Base-by-base conservation (phyloP, 2,888 invertebrate species). In the Drosophila diplacantha region DNA sequence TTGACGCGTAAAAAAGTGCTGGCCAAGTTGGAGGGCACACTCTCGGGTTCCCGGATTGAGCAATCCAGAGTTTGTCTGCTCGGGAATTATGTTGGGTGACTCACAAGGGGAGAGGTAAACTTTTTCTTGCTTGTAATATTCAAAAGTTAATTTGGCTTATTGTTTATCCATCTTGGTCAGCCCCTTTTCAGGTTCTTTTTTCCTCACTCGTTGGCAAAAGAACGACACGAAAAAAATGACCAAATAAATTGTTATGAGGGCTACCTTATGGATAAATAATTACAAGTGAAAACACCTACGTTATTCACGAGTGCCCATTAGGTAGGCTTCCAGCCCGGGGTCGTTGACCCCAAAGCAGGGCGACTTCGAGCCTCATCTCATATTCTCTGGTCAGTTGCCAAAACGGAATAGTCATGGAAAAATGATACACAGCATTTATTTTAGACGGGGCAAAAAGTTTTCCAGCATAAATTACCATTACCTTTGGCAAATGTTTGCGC, bases 261-360 rank as follows among this genome's bases (percentile, higher is more conserved):
- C 52, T 59, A 35, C 70, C 64, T 78, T 83, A 78, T 78, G 83
- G 75, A 34, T 83, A 83, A 81, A 83, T 78, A 83, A 78, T 81
- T 83, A 83, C 83, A 73, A 77, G 71, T 73, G 71, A 74, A 81
- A 77, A 83, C 78, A 78, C 83, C 78, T 78, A 78, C 78, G 69
- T 77, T 67, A 62, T 59, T 61, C 53, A 68, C 22, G 43, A 38
- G 29, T 22, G 49, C 41, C 57, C 39, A 51, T 59, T 68, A 68
- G 65, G 53, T 46, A 35, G 67, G 61, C 58, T 24, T 41, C 32
- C 54, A 61, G 35, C 6, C 43, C 41, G 54, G 54, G 83, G 74
- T 82, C 53, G 63, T 72, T 77, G 76, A 82, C 69, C 76, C 46
- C 38, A 2, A 43, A 39, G 43, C 26, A 53, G 46, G 53, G 29